Evolutionary conservation across 2,888 invertebrate genomes (phyloP), one percentile per base, ranked within the genome.

Genomic region (Sphaerophoria rueppellii): DNA sequence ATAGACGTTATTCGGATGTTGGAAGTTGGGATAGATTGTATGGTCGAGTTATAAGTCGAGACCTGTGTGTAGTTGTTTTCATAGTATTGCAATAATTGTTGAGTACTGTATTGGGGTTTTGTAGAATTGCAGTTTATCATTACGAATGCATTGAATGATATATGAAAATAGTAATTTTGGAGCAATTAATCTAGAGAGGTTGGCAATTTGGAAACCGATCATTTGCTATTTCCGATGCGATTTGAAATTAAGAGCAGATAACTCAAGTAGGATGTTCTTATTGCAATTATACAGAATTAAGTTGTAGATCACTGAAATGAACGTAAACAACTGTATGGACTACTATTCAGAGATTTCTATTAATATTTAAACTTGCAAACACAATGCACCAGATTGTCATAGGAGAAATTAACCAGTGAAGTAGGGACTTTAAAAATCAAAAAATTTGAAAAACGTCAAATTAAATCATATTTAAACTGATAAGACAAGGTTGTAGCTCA

Each of bases 141-240:
- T 73, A 34, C 70, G 54, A 76, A 73, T 73, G 63, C 37, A 77
- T 65, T 63, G 61, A 74, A 70, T 70, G 72, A 79, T 61, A 79
- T 72, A 60, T 79, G 16, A 55, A 73, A 85, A 81, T 81, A 77
- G 85, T 77, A 81, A 81, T 85, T 85, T 81, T 1, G 76, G 63
- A 76, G 81, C 81, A 85, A 85, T 85, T 81, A 77, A 85, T 81
- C 63, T 73, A 9, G 6, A 40, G 63, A 50, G 69, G 61, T 61
- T 37, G 69, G 50, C 32, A 48, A 55, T 65, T 2, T 57, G 43
- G 14, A 16, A 65, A 65, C 78, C 70, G 63, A 78, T 78, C 69
- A 82, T 82, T 78, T 24, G 71, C 65, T 58, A 70, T 82, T 57
- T 57, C 61, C 79, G 70, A 74, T 78, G 73, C 24, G 73, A 82